Evolutionary conservation across 2,113 vertebrate species (phyloP).

Genomic region (Plotosus lineatus): DNA sequence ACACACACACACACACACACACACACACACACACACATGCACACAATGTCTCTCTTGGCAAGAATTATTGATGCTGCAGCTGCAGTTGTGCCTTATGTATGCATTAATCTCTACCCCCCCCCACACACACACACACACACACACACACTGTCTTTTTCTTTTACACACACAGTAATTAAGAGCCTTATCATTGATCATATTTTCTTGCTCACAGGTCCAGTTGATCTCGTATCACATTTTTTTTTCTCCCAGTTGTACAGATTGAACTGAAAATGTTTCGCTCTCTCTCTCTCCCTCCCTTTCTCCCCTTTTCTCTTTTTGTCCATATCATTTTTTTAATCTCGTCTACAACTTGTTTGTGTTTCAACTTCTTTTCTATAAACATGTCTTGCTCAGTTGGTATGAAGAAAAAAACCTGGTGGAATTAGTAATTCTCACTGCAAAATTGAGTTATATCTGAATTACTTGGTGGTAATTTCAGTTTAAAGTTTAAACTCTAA

Average conservation of each 20-base stretch:
- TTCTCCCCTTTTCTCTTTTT: slow-evolving; percentile 49
- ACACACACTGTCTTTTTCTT: background rate
- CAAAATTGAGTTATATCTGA: too few species aligned
- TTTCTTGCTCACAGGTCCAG: slow-evolving; percentile 33
- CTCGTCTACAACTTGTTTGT: background rate
- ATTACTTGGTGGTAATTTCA: too few species aligned
- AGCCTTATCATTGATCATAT: slow-evolving; percentile 15
- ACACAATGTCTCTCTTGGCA: slow-evolving; percentile 30
- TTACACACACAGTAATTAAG: background rate
- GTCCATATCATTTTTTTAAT: background rate
- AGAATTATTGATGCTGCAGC: slow-evolving; percentile 43
- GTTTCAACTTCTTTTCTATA: background rate
- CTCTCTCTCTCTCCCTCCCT: background rate
- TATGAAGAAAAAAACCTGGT: too few species aligned
- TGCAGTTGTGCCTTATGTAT: slow-evolving; percentile 47
- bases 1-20: too few species aligned
- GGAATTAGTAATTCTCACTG: too few species aligned
- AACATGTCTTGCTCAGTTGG: background rate
- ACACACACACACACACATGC: too few species aligned
- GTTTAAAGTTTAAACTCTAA: too few species aligned
- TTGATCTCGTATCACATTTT: too few species aligned
- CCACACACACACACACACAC: background rate
- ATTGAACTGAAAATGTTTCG: background rate
- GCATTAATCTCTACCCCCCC: slow-evolving; percentile 42
- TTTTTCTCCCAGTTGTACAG: background rate